Evolutionary conservation across 2,888 invertebrate genomes (phyloP).

Genomic region (Drymonia ruficornis): DNA sequence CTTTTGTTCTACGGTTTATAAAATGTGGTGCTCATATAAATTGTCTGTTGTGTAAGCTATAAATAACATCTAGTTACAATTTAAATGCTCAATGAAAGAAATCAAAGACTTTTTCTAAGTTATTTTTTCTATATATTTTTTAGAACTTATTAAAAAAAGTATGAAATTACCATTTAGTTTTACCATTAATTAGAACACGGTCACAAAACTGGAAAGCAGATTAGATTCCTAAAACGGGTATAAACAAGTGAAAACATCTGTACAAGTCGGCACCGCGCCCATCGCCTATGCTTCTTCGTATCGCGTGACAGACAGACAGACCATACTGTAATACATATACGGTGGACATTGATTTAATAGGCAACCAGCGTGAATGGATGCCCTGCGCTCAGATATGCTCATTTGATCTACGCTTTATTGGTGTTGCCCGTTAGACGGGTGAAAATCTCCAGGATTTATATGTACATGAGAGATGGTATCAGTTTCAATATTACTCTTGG

Average conservation of each 20-base stretch:
- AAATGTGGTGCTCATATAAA: conserved; percentile 29
- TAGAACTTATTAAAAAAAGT: too few species aligned
- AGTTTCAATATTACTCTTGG: conserved; percentile 22
- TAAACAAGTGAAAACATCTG: conserved; percentile 26
- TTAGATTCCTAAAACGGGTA: too few species aligned
- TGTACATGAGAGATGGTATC: conserved; percentile 18
- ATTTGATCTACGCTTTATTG: conserved; percentile 55
- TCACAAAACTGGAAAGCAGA: too few species aligned
- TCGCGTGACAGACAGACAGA: conserved; percentile 58
- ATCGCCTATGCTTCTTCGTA: conserved; percentile 52
- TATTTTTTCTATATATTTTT: background rate
- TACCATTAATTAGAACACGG: too few species aligned
- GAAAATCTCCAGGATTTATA: conserved; percentile 28
- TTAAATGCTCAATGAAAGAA: too few species aligned
- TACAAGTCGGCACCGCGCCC: conserved; percentile 23
- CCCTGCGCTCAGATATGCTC: conserved; percentile 46
- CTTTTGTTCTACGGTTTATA: conserved; percentile 60
- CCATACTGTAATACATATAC: conserved; percentile 57
- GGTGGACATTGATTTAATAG: conserved; percentile 74
- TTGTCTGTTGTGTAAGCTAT: conserved; percentile 20
- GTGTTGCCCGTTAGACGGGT: conserved; percentile 28
- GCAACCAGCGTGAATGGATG: conserved; percentile 60
- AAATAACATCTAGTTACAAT: conserved; percentile 8
- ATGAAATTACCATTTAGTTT: too few species aligned
- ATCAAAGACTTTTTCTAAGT: conserved; percentile 1